Base-by-base conservation (phyloP, 2,797 vertebrate species). In the Micrastur ruficollis region DNA sequence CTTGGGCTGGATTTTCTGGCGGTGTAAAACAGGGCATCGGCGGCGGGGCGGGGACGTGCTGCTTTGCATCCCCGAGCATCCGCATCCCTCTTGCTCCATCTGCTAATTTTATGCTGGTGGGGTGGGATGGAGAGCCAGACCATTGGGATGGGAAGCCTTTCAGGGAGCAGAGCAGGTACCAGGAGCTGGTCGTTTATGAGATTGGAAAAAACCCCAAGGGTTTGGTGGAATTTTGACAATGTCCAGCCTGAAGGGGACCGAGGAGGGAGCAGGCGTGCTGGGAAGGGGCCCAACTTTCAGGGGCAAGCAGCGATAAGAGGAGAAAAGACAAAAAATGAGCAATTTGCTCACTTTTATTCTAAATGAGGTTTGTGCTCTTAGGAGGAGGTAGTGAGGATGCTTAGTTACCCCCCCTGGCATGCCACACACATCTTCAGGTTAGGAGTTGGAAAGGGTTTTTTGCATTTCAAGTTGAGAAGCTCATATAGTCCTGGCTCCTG, bases 371-470 rank as follows among this genome's bases (percentile, higher is more conserved):
- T 38, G 32, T 71, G 47, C 42, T 49, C 5, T 27, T 55, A 5
- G 3, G 34, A 15, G 34, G 32, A 44, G 61, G 61, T 6, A 3
- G 15, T 11, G 52, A 53, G 74, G 75, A 10, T 2, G 0, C 42
- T 58, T 21, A 14, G 26, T 73, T 78, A 11, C 52, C 26, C 49
- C n/a, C 32, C 36, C 40, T 19, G 52, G 32, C 31, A 15, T 11
- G 18, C n/a, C 63, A 18, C 27, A 7, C 5, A 0, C 68, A 38
- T 53, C 70, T 46, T 55, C 62, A 14, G 17, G 8, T 49, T 47
- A n/a, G 32, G 50, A 31, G 29, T 7, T n/a, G 1, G 26, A 53
- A 73, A 67, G 22, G 5, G 0, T 0, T 11, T 62, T 82, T 36
- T 40, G 20, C 20, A 1, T 66, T 36, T 79, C 44, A 23, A 12